Evolutionary conservation across 2,888 invertebrate species (phyloP).

Genomic region (Ichneumoninae sp.): DNA sequence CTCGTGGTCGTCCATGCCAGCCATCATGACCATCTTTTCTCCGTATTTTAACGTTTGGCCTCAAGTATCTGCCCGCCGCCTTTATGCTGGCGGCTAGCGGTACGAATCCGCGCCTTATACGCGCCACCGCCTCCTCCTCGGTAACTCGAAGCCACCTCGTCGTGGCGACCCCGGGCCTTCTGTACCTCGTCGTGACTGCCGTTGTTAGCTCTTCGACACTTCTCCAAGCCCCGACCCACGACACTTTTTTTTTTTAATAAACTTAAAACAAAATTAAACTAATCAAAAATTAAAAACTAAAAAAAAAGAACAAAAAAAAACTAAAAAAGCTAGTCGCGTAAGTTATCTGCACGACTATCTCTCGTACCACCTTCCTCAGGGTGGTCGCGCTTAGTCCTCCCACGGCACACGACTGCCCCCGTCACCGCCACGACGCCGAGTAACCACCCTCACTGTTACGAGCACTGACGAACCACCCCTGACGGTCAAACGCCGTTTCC

Average conservation of each 20-base stretch:
- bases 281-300: not conserved
- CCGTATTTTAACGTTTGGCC: conserved; percentile 66
- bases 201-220: conserved; percentile 59
- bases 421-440: conserved; percentile 52
- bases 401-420: conserved; percentile 34
- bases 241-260: conserved; percentile 40
- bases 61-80: conserved; percentile 51
- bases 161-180: conserved; percentile 75
- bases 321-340: not conserved
- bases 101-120: conserved; percentile 61
- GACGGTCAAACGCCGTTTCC: conserved; percentile 5
- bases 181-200: conserved; percentile 78
- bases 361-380: conserved; percentile 14
- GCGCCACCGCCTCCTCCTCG: conserved; percentile 69
- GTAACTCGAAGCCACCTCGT: conserved; percentile 71
- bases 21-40: conserved; percentile 90
- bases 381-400: conserved; percentile 21
- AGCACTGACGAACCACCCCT: conserved; percentile 23
- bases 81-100: conserved; percentile 65
- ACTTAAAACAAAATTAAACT: not conserved
- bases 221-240: conserved; percentile 62
- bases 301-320: not conserved
- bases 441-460: conserved; percentile 48
- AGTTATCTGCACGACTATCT: not conserved
- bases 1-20: conserved; percentile 94